Conservation (phyloP, 2,888 invertebrate species). For the Nephrotoma guestfalica region DNA sequence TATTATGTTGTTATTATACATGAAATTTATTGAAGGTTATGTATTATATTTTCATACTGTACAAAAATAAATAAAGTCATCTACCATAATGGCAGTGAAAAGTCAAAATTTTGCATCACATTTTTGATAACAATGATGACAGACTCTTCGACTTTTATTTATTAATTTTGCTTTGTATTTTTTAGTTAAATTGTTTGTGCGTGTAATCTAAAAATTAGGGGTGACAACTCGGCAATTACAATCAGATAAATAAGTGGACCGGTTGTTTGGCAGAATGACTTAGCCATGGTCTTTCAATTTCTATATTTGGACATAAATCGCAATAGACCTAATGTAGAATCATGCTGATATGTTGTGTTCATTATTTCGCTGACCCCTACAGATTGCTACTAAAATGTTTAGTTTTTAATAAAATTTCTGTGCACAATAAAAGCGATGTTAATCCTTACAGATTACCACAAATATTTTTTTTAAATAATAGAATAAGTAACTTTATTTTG, state of each 20-base stretch:
- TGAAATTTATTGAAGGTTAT: background rate
- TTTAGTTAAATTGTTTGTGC: background rate
- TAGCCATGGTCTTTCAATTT: background rate
- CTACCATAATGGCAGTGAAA: background rate
- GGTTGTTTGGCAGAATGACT: background rate
- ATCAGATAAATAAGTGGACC: background rate
- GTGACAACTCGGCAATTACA: background rate
- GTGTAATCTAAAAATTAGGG: background rate
- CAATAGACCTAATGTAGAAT: background rate
- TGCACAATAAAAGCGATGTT: no score
- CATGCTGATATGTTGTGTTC: background rate
- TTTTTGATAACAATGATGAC: background rate
- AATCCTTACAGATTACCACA: no score
- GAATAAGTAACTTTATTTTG: no score
- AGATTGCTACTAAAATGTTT: no score
- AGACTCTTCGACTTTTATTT: background rate
- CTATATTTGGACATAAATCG: background rate
- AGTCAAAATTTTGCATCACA: background rate
- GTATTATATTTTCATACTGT: background rate
- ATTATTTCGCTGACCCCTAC: no score
- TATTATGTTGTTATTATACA: background rate
- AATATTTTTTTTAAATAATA: no score
- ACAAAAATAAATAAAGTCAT: background rate
- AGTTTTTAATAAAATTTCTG: no score
- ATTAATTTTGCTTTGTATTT: background rate